Evolutionary conservation across 2,113 vertebrate genomes (phyloP), one percentile per base, ranked within the genome.

Genomic region (rat (Rattus norvegicus)): DNA sequence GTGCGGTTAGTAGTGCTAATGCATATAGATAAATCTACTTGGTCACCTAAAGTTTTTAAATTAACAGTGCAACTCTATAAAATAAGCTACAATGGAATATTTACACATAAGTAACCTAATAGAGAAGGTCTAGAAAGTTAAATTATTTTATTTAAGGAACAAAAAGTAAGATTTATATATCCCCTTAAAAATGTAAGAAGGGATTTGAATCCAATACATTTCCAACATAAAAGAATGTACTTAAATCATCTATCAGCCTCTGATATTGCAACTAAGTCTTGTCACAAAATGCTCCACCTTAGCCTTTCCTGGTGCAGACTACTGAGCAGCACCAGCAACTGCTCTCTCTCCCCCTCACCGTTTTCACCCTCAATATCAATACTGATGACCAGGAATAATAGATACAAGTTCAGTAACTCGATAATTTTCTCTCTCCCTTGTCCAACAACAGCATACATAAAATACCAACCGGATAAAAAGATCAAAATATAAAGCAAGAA

Each of bases 31-130:
- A 91, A 88, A 76, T 88, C 63, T 88, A 95, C 90, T 39, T 0
- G 0, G 75, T 92, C 67, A 85, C 94, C 67, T 93, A 52, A 10
- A 88, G 96, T 56, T 63, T 39, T 92, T 67, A 79, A 95, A 56
- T 28, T 30, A 90, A 52, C 43, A 90, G 90, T 87, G 6, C 69
- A 70, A 63, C 47, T 95, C 95, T 79, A 24, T 76, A 65, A 77
- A 49, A 59, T 49, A 2, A 81, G 63, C 22, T 49, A 84, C 36
- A 63, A 59, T 9, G 59, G 17, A 59, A 85, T 59, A 33, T 19
- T 70, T 6, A 65, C 4, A 83, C 72, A 86, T 24, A 86, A 67
- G 77, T 4, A n/a, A 63, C 63, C 36, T 59, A 61, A 86, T 1
- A 47, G 63, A 84, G n/a, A 92, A 92, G 39, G 56, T 43, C 83